These are phyloP conservation scores for Ormia ochracea DNA, from an alignment of 2,888 invertebrate species.

Conservation along the genomic window DNA sequence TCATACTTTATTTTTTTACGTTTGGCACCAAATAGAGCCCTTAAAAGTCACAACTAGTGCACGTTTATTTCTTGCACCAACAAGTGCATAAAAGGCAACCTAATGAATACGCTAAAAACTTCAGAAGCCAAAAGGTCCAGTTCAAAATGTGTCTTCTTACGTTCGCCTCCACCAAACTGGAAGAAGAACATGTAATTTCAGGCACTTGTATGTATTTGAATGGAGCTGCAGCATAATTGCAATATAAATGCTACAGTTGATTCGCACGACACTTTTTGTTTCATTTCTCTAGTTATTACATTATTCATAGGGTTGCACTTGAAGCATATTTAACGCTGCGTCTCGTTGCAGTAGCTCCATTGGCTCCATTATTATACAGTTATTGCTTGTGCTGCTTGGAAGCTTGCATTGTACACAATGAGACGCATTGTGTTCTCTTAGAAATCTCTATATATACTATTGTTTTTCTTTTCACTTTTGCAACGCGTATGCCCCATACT, in stretches of 20 bases:
- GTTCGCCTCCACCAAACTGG: background rate
- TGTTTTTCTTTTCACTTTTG: too few species aligned
- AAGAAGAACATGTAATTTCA: background rate
- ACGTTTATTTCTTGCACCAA: slow-evolving; percentile 34
- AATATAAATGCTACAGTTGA: slow-evolving; percentile 55
- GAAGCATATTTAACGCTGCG: slow-evolving; percentile 30
- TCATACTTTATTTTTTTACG: slow-evolving; percentile 19
- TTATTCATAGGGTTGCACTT: slow-evolving; percentile 57
- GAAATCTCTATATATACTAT: too few species aligned
- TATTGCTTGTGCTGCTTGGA: slow-evolving; percentile 36
- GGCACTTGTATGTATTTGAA: background rate
- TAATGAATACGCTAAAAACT: slow-evolving; percentile 2
- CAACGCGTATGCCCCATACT: too few species aligned
- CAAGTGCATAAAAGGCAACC: background rate
- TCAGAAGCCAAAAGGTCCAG: slow-evolving; percentile 49
- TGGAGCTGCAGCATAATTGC: slow-evolving; percentile 46
- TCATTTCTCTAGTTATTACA: slow-evolving; percentile 39
- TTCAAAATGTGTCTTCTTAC: slow-evolving; percentile 22
- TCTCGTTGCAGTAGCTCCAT: slow-evolving; percentile 48
- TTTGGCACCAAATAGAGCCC: background rate
- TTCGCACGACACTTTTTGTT: slow-evolving; percentile 58
- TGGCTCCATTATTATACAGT: slow-evolving; percentile 51
- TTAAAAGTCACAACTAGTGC: slow-evolving; percentile 14
- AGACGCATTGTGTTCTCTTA: slow-evolving; percentile 9
- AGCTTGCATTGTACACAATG: slow-evolving; percentile 9